A percentile compares a stretch with the other conserved stretches of the same genome.
Conservation (phyloP, 1,140 invertebrate species). For the Drosophila ananassae region DNA sequence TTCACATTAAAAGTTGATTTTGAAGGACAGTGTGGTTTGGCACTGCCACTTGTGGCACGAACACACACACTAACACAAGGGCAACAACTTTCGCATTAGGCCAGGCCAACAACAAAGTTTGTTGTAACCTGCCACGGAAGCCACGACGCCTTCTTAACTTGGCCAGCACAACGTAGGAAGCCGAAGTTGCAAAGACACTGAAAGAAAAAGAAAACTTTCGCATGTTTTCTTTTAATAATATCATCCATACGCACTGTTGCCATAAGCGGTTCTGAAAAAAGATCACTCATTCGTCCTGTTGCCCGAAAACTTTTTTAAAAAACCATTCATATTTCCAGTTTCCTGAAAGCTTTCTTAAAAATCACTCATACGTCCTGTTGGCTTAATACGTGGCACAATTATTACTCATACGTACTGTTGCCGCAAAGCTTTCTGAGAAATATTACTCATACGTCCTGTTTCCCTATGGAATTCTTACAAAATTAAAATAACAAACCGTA, state of each 20-base stretch:
- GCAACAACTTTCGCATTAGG: constrained; percentile 83
- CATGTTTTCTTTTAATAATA: not conserved
- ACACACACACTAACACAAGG: constrained; percentile 77
- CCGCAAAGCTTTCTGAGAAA: not conserved
- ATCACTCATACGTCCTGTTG: not conserved
- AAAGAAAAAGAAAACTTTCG: not conserved
- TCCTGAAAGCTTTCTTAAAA: too few relatives aligned
- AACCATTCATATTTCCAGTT: too few relatives aligned
- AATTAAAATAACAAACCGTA: not conserved
- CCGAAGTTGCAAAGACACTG: constrained; percentile 21
- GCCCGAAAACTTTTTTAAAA: not conserved
- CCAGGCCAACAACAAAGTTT: constrained; percentile 54
- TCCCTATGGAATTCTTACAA: not conserved
- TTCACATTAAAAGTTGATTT: constrained; percentile 4
- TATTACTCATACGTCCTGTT: not conserved
- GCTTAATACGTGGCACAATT: not conserved
- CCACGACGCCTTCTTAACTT: constrained; percentile 46
- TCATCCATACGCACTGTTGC: not conserved
- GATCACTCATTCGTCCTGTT: not conserved
- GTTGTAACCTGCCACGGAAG: constrained; percentile 44
- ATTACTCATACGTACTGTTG: not conserved
- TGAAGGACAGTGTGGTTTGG: constrained; percentile 51
- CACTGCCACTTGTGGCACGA: constrained; percentile 72
- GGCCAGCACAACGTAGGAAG: constrained; percentile 62
- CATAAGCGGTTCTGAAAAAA: not conserved